phyloP scores from a whole-genome alignment of 2,113 vertebrate genomes.

The Stegostoma tigrinum region DNA sequence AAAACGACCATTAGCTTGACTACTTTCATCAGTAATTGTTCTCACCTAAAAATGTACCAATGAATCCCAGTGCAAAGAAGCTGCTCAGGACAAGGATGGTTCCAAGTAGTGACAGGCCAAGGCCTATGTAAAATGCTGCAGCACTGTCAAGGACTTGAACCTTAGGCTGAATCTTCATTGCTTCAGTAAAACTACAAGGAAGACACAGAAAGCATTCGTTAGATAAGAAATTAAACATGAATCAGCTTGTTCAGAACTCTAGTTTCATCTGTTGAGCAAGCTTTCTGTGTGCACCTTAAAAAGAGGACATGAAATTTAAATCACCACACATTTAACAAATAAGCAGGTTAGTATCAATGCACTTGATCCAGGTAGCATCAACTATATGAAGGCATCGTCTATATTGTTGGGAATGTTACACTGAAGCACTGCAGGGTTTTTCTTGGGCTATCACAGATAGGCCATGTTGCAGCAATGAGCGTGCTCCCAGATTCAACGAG shows the following conservation, averaged over 20 bases:
- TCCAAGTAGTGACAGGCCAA: conserved; percentile 59
- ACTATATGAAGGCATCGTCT: not conserved
- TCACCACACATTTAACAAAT: not conserved
- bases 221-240: not conserved
- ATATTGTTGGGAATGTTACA: not conserved
- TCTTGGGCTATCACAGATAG: not conserved
- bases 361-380: not conserved
- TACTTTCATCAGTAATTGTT: not conserved
- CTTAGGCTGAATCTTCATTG: conserved; percentile 71
- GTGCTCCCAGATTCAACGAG: not conserved
- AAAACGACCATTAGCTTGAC: not conserved
- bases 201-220: conserved; percentile 32
- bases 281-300: not conserved
- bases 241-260: not conserved
- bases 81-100: conserved; percentile 76
- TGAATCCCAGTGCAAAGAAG: conserved; percentile 83
- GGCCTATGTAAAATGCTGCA: conserved; percentile 56
- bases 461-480: not conserved
- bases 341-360: not conserved
- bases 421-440: not conserved
- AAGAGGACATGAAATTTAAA: not conserved
- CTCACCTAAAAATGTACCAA: conserved; percentile 87
- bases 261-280: not conserved
- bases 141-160: conserved; percentile 62
- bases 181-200: conserved; percentile 70